phyloP scores from a whole-genome alignment of 2,888 invertebrate species.

The Lissonota sp. region DNA sequence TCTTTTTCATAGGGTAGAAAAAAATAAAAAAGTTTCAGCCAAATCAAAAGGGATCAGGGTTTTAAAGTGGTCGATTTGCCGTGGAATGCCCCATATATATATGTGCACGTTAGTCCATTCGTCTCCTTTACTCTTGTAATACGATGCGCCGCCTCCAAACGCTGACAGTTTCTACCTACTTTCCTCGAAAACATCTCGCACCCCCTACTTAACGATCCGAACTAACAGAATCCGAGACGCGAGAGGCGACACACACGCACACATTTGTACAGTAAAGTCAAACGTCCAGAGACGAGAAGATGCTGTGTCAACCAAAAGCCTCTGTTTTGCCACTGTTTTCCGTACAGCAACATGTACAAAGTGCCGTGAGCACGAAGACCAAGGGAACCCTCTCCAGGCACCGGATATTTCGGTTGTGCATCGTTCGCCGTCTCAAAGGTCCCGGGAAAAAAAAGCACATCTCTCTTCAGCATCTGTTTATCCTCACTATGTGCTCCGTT shows the following conservation, averaged over 20 bases:
- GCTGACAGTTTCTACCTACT: constrained; percentile 60
- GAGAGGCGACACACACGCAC: constrained; percentile 5
- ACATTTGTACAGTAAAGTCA: not conserved
- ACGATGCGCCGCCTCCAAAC: constrained; percentile 48
- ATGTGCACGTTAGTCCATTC: constrained; percentile 16
- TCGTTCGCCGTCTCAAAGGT: constrained; percentile 33
- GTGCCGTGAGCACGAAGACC: not conserved
- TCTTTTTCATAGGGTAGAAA: too few species aligned
- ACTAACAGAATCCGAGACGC: constrained; percentile 42
- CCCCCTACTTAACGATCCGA: constrained; percentile 62
- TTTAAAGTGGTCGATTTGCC: too few species aligned
- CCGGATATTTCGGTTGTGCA: constrained; percentile 62
- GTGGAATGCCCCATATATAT: not conserved
- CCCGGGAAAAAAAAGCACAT: constrained; percentile 7
- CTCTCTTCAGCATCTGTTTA: constrained; percentile 47
- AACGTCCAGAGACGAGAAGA: constrained; percentile 44
- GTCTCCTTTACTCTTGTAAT: constrained; percentile 51
- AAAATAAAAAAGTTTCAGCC: too few species aligned
- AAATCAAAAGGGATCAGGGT: too few species aligned
- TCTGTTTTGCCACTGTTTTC: constrained; percentile 62
- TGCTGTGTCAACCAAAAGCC: constrained; percentile 37
- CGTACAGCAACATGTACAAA: constrained; percentile 23
- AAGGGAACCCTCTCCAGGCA: constrained; percentile 28
- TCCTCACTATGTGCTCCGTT: constrained; percentile 30
- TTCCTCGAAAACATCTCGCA: constrained; percentile 61